These are phyloP conservation scores for Cettia cetti DNA, from an alignment of 2,113 vertebrate genomes.

Conservation along the genomic window DNA sequence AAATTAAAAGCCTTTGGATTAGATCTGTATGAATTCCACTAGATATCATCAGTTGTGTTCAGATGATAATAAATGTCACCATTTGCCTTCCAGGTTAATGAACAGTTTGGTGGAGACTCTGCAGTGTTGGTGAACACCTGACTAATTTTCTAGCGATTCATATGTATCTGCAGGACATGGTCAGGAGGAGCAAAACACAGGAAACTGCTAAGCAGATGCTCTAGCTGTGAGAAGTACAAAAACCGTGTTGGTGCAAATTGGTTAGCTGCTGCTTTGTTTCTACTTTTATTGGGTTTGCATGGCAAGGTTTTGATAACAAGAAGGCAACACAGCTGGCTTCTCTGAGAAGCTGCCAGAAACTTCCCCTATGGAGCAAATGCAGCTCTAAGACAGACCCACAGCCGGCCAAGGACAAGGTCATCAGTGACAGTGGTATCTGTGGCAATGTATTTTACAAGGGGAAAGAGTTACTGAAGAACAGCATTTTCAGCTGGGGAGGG, in stretches of 20 bases:
- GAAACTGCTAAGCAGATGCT: not conserved
- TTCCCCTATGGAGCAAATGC: not conserved
- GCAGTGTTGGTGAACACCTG: not conserved
- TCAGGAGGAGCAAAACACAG: not conserved
- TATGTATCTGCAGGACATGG: not conserved
- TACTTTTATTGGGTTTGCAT: not conserved
- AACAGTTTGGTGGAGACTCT: not conserved
- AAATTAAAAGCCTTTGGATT: not conserved
- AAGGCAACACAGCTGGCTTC: not conserved
- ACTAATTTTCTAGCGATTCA: not conserved
- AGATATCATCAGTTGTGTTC: not conserved
- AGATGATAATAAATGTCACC: not conserved
- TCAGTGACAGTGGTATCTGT: not conserved
- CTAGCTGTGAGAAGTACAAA: not conserved
- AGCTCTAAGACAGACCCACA: not conserved
- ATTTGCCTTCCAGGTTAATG: not conserved
- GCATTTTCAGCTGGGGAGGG: not conserved
- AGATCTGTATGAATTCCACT: not conserved
- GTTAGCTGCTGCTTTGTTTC: not conserved
- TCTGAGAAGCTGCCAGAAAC: not conserved
- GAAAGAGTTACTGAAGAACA: not conserved
- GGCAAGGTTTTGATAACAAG: not conserved
- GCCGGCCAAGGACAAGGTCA: not conserved
- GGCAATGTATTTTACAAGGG: not conserved
- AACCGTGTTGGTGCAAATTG: not conserved